phyloP scores from a whole-genome alignment of 2,888 invertebrate genomes.

The Andricus quercusramuli region DNA sequence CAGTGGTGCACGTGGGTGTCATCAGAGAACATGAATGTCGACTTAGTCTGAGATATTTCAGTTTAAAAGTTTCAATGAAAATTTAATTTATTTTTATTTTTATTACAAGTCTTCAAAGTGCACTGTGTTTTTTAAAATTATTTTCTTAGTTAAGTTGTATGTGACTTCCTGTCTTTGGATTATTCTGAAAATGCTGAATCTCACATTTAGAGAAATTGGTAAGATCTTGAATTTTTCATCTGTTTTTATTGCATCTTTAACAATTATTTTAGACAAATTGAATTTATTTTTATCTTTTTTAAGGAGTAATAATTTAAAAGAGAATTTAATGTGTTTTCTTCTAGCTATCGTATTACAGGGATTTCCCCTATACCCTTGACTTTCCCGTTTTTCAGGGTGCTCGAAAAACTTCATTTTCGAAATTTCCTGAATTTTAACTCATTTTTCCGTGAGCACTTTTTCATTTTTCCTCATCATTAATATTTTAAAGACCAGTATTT shows the following conservation, averaged over 20 bases:
- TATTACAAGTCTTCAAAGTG: background rate
- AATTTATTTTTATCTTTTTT: background rate
- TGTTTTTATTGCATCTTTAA: background rate
- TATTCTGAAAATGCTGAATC: background rate
- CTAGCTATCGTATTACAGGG: no score
- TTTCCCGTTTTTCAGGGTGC: no score
- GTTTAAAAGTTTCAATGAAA: background rate
- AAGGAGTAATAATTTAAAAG: no score
- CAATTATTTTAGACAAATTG: background rate
- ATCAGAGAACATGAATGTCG: slow-evolving; percentile 17
- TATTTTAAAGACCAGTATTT: no score
- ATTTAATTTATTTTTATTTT: background rate
- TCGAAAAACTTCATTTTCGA: no score
- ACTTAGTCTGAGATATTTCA: background rate
- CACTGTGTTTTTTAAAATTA: background rate
- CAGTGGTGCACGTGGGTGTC: slow-evolving; percentile 25
- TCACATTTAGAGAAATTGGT: background rate
- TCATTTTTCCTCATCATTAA: no score
- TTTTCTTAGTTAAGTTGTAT: background rate
- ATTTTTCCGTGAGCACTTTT: no score
- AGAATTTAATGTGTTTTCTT: no score
- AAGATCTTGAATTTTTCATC: background rate
- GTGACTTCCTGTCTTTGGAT: background rate
- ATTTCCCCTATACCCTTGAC: no score
- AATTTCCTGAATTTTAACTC: no score